Evolutionary conservation across 2,888 invertebrate species (phyloP).

Genomic region (Stenichneumon culpator): DNA sequence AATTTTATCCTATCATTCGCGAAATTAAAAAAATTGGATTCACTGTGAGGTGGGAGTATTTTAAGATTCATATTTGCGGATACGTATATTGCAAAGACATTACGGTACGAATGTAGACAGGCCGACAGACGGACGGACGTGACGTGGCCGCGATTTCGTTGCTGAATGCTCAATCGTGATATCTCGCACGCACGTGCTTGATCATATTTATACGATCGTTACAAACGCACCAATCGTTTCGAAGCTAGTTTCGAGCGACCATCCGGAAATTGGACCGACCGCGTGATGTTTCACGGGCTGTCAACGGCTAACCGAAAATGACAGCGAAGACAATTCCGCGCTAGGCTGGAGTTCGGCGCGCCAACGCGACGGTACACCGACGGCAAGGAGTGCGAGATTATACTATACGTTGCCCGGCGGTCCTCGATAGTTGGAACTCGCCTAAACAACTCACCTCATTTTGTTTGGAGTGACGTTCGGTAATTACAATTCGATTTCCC

Average conservation of each 20-base stretch:
- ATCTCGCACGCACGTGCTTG: slow-evolving; percentile 17
- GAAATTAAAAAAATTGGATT: not conserved
- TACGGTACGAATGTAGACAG: not conserved
- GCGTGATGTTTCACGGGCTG: slow-evolving; percentile 30
- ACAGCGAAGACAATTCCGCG: slow-evolving; percentile 6
- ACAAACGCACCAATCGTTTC: slow-evolving; percentile 28
- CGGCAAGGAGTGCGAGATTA: slow-evolving; percentile 13
- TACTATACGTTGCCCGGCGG: slow-evolving; percentile 20
- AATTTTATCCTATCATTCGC: not conserved
- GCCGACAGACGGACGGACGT: not conserved
- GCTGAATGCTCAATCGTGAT: slow-evolving; percentile 31
- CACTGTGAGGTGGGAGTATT: slow-evolving; percentile 3
- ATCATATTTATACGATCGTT: slow-evolving; percentile 40
- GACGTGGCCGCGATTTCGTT: slow-evolving; percentile 38
- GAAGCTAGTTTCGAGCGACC: slow-evolving; percentile 26
- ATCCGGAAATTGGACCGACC: slow-evolving; percentile 50
- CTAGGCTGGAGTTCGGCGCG: slow-evolving; percentile 1
- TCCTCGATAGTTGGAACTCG: slow-evolving; percentile 16
- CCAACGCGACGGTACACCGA: not conserved
- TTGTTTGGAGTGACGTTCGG: slow-evolving; percentile 45
- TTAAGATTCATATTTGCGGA: not conserved
- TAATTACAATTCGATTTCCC: slow-evolving; percentile 59
- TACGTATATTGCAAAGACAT: not conserved
- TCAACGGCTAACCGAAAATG: slow-evolving; percentile 25
- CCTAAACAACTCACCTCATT: slow-evolving; percentile 2